phyloP scores from a whole-genome alignment of 2,797 vertebrate genomes.

The Anabacerthia variegaticeps region DNA sequence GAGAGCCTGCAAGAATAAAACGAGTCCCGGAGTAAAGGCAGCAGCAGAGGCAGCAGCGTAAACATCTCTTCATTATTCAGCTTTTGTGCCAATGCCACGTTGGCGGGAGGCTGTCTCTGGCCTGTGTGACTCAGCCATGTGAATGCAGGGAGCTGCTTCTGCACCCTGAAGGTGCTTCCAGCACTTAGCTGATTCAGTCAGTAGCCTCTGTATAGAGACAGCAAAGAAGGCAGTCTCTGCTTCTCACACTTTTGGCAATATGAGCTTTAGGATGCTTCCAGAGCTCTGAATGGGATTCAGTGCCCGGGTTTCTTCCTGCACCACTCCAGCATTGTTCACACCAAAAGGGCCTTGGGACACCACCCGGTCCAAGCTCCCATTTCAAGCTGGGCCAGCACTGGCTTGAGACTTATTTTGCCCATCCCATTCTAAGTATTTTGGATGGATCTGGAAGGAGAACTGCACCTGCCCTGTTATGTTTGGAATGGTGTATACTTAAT shows the following conservation, averaged over 20 bases:
- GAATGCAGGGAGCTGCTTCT: background rate
- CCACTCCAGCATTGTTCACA: background rate
- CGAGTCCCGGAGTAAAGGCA: background rate
- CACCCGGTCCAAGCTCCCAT: background rate
- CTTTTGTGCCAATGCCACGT: background rate
- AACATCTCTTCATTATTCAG: slow-evolving; percentile 41
- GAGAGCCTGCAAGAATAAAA: slow-evolving; percentile 35
- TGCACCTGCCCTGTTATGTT: background rate
- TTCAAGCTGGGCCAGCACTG: background rate
- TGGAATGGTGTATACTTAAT: background rate
- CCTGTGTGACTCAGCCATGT: background rate
- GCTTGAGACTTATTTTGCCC: background rate
- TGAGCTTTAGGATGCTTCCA: background rate
- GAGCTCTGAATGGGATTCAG: background rate
- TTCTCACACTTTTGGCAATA: background rate
- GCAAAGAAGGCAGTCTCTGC: background rate
- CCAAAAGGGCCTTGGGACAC: background rate
- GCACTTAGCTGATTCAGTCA: rapidly evolving
- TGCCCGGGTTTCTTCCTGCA: background rate
- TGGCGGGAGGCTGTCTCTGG: background rate
- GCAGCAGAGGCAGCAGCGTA: background rate
- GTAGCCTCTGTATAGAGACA: background rate
- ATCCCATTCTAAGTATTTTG: background rate
- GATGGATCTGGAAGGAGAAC: background rate
- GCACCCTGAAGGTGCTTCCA: background rate